Conservation (phyloP, 2,888 invertebrate species). For the Patella ulyssiponensis region DNA sequence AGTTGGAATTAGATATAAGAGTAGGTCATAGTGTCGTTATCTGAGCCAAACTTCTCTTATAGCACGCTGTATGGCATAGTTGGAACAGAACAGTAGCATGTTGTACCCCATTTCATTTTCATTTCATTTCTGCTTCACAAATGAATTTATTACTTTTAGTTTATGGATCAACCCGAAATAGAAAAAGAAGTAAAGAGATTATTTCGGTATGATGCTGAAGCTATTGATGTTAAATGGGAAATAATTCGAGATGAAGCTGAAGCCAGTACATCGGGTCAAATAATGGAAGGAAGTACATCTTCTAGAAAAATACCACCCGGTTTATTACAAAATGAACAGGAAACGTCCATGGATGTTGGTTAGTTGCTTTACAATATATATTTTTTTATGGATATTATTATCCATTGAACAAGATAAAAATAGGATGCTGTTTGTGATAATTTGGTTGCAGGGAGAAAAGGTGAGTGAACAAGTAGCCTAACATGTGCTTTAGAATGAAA, state of each 20-base stretch:
- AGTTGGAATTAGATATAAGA: too few relatives aligned
- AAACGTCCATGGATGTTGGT: constrained; percentile 38
- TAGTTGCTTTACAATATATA: neutral
- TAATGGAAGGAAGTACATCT: constrained; percentile 2
- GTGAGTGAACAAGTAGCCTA: too few relatives aligned
- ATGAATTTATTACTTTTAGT: constrained; percentile 70
- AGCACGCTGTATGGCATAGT: too few relatives aligned
- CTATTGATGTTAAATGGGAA: constrained; percentile 74
- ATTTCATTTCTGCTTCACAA: neutral
- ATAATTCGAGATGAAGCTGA: constrained; percentile 64
- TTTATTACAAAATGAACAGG: constrained; percentile 17
- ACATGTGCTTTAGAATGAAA: too few relatives aligned
- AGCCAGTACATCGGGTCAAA: constrained; percentile 17
- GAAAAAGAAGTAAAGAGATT: constrained; percentile 97
- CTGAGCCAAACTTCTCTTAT: too few relatives aligned
- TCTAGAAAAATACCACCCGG: neutral
- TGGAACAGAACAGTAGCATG: neutral
- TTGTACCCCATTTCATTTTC: neutral
- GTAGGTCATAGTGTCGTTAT: too few relatives aligned
- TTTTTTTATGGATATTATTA: too few relatives aligned
- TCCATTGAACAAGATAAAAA: too few relatives aligned
- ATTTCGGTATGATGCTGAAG: constrained; percentile 91
- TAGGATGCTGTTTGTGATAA: too few relatives aligned
- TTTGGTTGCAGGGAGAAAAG: too few relatives aligned
- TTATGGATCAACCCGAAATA: constrained; percentile 96